A percentile compares a stretch with the other conserved stretches of the same genome.
Conservation (phyloP, 2,888 invertebrate genomes). For the Sycophila texana region DNA sequence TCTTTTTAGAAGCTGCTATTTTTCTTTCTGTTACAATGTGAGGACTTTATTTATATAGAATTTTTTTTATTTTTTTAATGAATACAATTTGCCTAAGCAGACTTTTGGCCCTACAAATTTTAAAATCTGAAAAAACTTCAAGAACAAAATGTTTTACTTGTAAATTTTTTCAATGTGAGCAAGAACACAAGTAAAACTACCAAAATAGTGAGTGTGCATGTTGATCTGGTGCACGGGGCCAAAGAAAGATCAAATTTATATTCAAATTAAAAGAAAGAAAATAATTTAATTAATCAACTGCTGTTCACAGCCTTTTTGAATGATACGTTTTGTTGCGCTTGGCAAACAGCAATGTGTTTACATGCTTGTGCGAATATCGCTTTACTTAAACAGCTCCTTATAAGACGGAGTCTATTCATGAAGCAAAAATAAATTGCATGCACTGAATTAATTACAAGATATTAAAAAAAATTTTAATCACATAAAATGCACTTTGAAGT, state of each 20-base stretch:
- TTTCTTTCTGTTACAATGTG: conserved; percentile 21
- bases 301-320: conserved; percentile 40
- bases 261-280: conserved; percentile 12
- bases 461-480: conserved; percentile 33
- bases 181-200: conserved; percentile 24
- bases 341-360: conserved; percentile 41
- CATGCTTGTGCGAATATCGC: conserved; percentile 36
- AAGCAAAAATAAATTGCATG: conserved; percentile 42
- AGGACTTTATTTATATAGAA: not conserved
- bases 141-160: not conserved
- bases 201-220: conserved; percentile 36
- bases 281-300: conserved; percentile 18
- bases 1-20: conserved; percentile 38
- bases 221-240: conserved; percentile 37
- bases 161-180: not conserved
- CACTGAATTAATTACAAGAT: conserved; percentile 23
- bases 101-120: conserved; percentile 21
- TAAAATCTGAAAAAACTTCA: conserved; percentile 5
- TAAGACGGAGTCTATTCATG: conserved; percentile 38
- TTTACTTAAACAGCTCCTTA: conserved; percentile 37
- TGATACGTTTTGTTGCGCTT: conserved; percentile 48
- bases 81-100: conserved; percentile 5
- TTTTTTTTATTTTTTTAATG: conserved; percentile 15
- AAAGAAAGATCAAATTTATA: conserved; percentile 25
- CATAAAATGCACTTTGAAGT: conserved; percentile 3